Percentiles rank a stretch among this genome's conserved stretches.
Conservation (phyloP, 2,797 vertebrate genomes). For the Anas bahamensis region DNA sequence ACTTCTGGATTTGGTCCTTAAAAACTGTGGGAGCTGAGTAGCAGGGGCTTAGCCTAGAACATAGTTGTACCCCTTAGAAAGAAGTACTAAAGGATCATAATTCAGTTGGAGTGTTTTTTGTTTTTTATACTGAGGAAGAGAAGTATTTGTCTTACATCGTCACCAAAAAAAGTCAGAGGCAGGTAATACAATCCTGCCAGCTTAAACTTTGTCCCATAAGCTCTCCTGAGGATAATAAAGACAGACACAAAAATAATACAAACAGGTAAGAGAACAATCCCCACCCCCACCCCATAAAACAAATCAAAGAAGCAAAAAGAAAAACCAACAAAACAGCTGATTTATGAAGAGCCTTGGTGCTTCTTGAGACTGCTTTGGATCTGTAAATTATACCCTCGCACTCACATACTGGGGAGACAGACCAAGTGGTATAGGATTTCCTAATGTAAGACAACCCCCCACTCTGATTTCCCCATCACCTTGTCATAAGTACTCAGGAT, state of each 20-base stretch:
- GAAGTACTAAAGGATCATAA: constrained; percentile 17
- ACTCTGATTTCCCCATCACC: neutral
- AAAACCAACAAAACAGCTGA: neutral
- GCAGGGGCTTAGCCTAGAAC: neutral
- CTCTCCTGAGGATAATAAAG: constrained; percentile 40
- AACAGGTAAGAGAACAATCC: constrained; percentile 32
- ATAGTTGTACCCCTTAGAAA: neutral
- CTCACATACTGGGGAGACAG: neutral
- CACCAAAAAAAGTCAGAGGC: constrained; percentile 15
- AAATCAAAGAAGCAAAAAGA: neutral
- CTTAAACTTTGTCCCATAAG: constrained; percentile 32
- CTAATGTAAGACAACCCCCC: neutral
- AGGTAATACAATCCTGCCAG: constrained; percentile 58
- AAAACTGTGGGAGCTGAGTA: neutral
- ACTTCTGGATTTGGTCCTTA: neutral
- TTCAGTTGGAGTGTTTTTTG: neutral
- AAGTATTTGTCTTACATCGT: constrained; percentile 68
- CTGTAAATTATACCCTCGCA: neutral
- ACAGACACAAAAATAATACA: constrained; percentile 51
- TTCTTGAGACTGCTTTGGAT: constrained; percentile 58
- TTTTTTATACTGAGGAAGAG: constrained; percentile 67
- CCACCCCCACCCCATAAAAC: neutral
- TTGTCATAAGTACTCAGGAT: neutral
- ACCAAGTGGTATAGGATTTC: neutral
- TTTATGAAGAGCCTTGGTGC: neutral